These are phyloP conservation scores for Neomicropteryx cornuta DNA, from an alignment of 1,140 invertebrate species.

Conservation along the genomic window DNA sequence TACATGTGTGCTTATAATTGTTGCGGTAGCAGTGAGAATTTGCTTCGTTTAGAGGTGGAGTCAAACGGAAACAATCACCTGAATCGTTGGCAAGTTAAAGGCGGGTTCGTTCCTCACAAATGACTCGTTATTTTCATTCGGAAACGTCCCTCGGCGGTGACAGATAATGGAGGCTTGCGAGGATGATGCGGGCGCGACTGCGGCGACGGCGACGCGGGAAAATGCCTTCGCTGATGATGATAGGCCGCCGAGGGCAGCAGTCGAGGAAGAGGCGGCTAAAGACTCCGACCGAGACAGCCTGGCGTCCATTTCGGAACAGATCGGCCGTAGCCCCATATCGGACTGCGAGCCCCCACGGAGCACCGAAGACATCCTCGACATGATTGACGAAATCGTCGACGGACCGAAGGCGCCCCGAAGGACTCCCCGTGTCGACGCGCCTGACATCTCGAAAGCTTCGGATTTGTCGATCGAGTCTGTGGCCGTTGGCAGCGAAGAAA, in stretches of 20 bases:
- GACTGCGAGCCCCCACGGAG: constrained; percentile 28
- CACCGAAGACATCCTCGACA: constrained; percentile 38
- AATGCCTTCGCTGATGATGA: constrained; percentile 29
- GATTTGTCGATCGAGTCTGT: too few species aligned
- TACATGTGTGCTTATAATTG: constrained; percentile 40
- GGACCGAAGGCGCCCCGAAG: constrained; percentile 28
- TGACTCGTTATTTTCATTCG: too few species aligned
- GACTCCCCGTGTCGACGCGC: constrained; percentile 16
- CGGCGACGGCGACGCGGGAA: constrained; percentile 36
- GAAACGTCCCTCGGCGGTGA: too few species aligned
- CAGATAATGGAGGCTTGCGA: constrained; percentile 43
- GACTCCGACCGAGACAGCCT: constrained; percentile 34
- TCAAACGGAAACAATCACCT: too few species aligned
- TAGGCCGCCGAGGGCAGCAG: constrained; percentile 1
- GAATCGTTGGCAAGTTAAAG: too few species aligned
- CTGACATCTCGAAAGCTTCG: too few species aligned
- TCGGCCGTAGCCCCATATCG: background rate
- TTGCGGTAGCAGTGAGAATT: constrained; percentile 25
- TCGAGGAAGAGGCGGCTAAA: constrained; percentile 35
- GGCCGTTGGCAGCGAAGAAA: background rate
- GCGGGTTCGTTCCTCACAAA: too few species aligned
- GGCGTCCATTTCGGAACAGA: constrained; percentile 28
- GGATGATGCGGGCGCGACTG: constrained; percentile 38
- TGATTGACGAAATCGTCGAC: constrained; percentile 39
- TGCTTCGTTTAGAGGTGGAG: too few species aligned